Percentiles rank a stretch among this genome's conserved stretches.
These are phyloP conservation scores for Zosterops japonicus DNA, from an alignment of 2,113 vertebrate species.

Conservation along the genomic window DNA sequence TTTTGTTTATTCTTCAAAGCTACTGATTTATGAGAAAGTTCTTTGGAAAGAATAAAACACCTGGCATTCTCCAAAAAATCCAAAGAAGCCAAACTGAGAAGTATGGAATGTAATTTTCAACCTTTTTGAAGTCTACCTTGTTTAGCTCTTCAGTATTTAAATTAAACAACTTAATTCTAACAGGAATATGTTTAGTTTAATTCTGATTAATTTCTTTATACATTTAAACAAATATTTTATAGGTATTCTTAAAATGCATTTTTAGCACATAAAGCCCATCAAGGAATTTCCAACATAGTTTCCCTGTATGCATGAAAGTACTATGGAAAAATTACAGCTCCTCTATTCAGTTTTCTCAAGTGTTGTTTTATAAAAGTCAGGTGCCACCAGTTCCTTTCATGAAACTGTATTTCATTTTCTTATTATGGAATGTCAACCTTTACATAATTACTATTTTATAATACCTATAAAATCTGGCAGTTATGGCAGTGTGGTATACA, in stretches of 20 bases:
- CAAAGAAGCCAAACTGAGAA: background rate
- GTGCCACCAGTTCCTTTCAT: background rate
- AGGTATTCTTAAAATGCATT: background rate
- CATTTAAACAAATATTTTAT: background rate
- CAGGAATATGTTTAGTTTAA: background rate
- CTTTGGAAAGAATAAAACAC: background rate
- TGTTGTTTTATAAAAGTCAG: background rate
- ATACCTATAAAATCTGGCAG: background rate
- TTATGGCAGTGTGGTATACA: background rate
- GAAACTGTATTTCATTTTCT: background rate
- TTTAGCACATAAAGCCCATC: background rate
- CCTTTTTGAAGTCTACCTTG: conserved; percentile 2
- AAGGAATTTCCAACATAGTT: background rate
- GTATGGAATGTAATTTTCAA: background rate
- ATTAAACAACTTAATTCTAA: background rate
- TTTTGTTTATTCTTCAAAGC: conserved; percentile 10
- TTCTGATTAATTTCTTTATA: background rate
- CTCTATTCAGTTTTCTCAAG: background rate
- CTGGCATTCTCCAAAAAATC: background rate
- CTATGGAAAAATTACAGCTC: background rate
- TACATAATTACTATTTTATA: background rate
- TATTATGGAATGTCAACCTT: background rate
- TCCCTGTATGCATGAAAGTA: background rate
- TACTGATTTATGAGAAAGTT: background rate
- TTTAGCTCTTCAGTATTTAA: background rate